phyloP scores from a whole-genome alignment of 1,140 invertebrate species.

The Zaprionus vittiger region DNA sequence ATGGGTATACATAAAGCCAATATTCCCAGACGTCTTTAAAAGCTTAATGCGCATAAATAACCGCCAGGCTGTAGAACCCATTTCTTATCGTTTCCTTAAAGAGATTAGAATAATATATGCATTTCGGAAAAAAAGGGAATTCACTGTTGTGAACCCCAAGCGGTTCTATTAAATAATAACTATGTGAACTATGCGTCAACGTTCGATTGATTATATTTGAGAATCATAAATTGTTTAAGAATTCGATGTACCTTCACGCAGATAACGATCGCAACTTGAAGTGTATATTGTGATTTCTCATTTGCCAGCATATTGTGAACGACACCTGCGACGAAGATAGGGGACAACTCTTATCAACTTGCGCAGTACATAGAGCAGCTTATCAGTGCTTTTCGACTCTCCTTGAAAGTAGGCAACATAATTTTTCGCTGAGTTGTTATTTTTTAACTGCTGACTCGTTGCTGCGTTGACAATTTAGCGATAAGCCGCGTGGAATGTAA shows the following conservation, averaged over 20 bases:
- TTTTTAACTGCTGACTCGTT: constrained; percentile 22
- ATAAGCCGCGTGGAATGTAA: constrained; percentile 14
- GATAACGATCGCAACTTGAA: constrained; percentile 28
- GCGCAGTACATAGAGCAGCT: not conserved
- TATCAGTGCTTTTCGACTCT: not conserved
- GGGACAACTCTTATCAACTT: constrained; percentile 6
- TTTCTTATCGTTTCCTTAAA: not conserved
- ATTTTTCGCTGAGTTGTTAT: not conserved
- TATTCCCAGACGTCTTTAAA: constrained; percentile 19
- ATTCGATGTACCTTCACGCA: not conserved
- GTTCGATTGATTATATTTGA: not conserved
- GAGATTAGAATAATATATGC: not conserved
- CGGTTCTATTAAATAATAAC: not conserved
- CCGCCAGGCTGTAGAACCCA: not conserved
- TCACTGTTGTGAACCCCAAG: not conserved
- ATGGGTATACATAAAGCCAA: constrained; percentile 2
- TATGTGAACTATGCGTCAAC: not conserved
- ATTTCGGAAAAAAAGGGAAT: not conserved
- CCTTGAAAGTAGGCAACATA: constrained; percentile 24
- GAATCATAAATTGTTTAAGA: constrained; percentile 5
- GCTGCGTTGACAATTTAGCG: not conserved
- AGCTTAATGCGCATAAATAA: constrained; percentile 1
- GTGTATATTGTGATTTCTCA: constrained; percentile 12
- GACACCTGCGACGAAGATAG: not conserved
- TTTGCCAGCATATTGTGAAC: constrained; percentile 21